Base-by-base conservation (phyloP, 2,113 vertebrate species). In the Microtus pennsylvanicus region DNA sequence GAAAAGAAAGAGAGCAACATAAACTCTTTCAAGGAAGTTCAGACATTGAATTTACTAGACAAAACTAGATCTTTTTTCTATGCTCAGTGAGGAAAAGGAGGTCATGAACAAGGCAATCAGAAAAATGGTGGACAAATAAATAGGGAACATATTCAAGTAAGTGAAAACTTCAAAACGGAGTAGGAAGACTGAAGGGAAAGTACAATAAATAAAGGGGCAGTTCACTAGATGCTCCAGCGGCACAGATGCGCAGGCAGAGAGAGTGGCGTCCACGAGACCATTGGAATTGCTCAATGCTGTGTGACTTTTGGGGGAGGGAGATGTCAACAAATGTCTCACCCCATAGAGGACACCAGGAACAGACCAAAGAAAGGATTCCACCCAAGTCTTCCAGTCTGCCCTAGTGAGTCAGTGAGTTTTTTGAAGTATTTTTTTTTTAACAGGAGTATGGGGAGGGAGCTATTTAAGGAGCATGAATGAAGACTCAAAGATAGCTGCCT, bases 61-160 rank as follows among this genome's bases (percentile, higher is more conserved):
- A 26, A 38, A 61, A 63, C n/a, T 61, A 42, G 26, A 16, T 16
- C 42, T 89, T 28, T 50, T 65, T 52, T 33, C 24, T 58, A 61
- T 61, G 16, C 5, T 55, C 13, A 38, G 65, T 26, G 77, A 95
- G 12, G 47, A 80, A 78, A 89, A 82, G 75, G 89, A 94, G 95
- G 87, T 35, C 55, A 81, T 76, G 38, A 17, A 58, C 33, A 95
- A 76, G 1, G 33, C 38, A 11, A 88, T 80, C 16, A 45, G 24
- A 93, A 70, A 16, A 76, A 42, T 67, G 17, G 6, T 61, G 1
- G 80, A 65, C 65, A 61, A 94, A 13, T 58, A 83, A 45, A 7
- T 67, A 61, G 9, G 26, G 55, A 86, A 30, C 81, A 58, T 30
- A 42, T 63, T 83, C 80, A 63, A 75, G 42, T 58, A 90, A 55